A percentile compares a stretch with the other conserved stretches of the same genome.
Evolutionary conservation across 53 echinoderm and acorn worm genomes (phyloP).

Genomic region (Patiria pectinifera): DNA sequence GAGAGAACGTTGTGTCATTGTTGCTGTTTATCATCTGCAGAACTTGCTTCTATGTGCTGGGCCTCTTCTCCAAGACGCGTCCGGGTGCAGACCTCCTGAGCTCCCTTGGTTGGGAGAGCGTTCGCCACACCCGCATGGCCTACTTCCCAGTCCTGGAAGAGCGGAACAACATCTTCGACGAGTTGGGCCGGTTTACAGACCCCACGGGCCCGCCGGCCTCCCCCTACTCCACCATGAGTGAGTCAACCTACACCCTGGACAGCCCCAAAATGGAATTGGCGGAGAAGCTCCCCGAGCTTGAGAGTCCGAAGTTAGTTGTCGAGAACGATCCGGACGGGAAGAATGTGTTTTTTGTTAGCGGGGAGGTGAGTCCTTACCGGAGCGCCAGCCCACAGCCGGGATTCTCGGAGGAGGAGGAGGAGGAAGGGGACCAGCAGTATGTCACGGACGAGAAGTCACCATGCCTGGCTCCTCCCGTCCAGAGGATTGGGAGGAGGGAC

Average conservation of each 20-base stretch:
- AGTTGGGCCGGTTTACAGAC: slow-evolving; percentile 57
- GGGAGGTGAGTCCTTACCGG: slow-evolving; percentile 54
- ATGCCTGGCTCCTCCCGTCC: slow-evolving; percentile 45
- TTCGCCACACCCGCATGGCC: slow-evolving; percentile 82
- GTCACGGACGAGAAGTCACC: slow-evolving; percentile 46
- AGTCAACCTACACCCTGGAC: slow-evolving; percentile 69
- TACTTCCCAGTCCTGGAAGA: slow-evolving; percentile 89
- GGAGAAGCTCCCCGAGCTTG: slow-evolving; percentile 51
- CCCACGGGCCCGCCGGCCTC: slow-evolving; percentile 52
- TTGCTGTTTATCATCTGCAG: slow-evolving; percentile 45
- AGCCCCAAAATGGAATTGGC: slow-evolving; percentile 62
- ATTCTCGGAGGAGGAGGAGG: slow-evolving; percentile 55
- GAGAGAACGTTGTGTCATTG: not conserved
- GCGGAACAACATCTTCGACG: slow-evolving; percentile 68
- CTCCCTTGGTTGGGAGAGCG: slow-evolving; percentile 93
- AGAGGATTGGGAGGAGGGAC: slow-evolving; percentile 44
- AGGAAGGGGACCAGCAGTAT: slow-evolving; percentile 2
- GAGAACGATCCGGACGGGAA: slow-evolving; percentile 42
- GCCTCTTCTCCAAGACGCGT: slow-evolving; percentile 88
- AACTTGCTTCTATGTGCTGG: slow-evolving; percentile 97
- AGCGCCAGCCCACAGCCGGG: slow-evolving; percentile 56
- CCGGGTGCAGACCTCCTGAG: slow-evolving; percentile 92
- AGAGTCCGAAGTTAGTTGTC: slow-evolving; percentile 57
- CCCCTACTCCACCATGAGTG: slow-evolving; percentile 58
- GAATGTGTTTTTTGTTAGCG: slow-evolving; percentile 54